Base-by-base conservation (phyloP, 2,888 invertebrate genomes). In the Philonicus albiceps region DNA sequence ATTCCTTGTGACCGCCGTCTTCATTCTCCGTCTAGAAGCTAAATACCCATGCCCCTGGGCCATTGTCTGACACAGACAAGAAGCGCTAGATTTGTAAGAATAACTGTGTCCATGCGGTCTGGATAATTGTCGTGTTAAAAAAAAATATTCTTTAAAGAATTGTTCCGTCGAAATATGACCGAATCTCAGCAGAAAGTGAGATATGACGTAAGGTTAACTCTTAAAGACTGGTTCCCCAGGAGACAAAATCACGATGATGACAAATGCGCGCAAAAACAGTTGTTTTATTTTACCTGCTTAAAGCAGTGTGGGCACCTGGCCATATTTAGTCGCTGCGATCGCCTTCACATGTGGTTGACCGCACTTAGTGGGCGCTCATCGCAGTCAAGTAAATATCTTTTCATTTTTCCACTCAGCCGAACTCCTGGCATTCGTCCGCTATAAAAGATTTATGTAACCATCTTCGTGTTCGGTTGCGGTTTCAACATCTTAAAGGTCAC, bases 331-430 rank as follows among this genome's bases (percentile, higher is more conserved):
- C n/a, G 8, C 2, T 78, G 27, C 5, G 27, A 16, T 78, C 78
- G 49, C 78, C 78, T 78, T 78, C 78, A 78, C 27, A 78, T 49
- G 49, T 78, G 78, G 78, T 49, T 78, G 78, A 78, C 78, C 78
- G 78, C 78, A 78, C 27, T 49, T 49, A 78, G 78, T 78, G 78
- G 78, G 78, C 49, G 78, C 43, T 49, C 40, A 40, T 43, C 37
- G 43, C 40, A 43, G 27, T 64, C 64, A 64, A 22, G 55, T 55
- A 7, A 37, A 19, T 19, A 19, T 64, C 11, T 78, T 78, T 78
- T 78, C 11, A n/a, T 74, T 31, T 49, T 49, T 13, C 22, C 78
- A 64, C 11, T 27, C 64, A 64, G 22, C 13, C 27, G 22, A 78
- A 78, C 49, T 11, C 13, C 16, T 43, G 27, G 76, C 43, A 43